phyloP scores from a whole-genome alignment of 1,140 invertebrate genomes.

The Calliopsis andreniformis region DNA sequence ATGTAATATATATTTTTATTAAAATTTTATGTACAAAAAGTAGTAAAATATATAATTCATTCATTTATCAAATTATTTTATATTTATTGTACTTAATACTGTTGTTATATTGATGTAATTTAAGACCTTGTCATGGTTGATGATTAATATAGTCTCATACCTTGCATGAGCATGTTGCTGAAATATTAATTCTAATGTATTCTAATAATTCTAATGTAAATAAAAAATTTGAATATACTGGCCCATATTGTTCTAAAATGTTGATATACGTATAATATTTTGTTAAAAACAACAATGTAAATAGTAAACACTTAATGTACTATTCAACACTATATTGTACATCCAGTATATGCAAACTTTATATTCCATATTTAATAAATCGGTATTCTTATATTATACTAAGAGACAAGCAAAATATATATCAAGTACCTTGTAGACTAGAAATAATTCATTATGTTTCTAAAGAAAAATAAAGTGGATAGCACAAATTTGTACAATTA shows the following conservation, averaged over 20 bases:
- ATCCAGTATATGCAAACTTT: slow-evolving; percentile 10
- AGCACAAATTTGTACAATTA: background rate
- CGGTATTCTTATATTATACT: background rate
- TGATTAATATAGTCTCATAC: background rate
- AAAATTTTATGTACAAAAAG: slow-evolving; percentile 72
- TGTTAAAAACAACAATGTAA: background rate
- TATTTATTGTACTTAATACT: slow-evolving; percentile 64
- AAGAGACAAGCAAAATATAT: background rate
- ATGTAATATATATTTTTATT: slow-evolving; percentile 67
- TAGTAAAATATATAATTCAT: slow-evolving; percentile 69
- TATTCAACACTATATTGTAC: background rate
- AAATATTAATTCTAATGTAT: slow-evolving; percentile 25
- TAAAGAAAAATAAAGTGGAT: background rate
- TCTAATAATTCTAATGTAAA: slow-evolving; percentile 8
- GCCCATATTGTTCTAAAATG: background rate
- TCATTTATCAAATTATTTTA: slow-evolving; percentile 39
- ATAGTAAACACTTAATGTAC: background rate
- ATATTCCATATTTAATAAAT: background rate
- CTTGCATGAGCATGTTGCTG: background rate
- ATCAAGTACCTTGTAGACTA: slow-evolving; percentile 41
- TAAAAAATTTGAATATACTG: slow-evolving; percentile 30
- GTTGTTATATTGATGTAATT: slow-evolving; percentile 57
- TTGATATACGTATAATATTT: background rate
- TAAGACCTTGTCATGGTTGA: slow-evolving; percentile 40
- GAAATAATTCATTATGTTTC: slow-evolving; percentile 24